Base-by-base conservation (phyloP, 2,797 vertebrate genomes). In the Esox lucius region DNA sequence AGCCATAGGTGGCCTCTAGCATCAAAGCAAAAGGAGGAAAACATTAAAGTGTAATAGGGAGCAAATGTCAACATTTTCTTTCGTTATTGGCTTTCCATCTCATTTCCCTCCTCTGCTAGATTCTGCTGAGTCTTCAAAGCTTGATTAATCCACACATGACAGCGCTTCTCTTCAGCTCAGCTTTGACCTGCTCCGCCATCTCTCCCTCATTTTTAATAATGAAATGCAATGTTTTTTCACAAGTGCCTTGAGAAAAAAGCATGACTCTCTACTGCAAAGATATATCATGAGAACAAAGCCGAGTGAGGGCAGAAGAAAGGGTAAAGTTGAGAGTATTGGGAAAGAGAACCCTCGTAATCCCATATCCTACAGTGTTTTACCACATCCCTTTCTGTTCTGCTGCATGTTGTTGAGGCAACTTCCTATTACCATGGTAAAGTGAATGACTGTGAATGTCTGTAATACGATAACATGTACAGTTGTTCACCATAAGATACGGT, bases 131-230 rank as follows among this genome's bases (percentile, higher is more conserved):
- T 84, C 76, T 56, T 73, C 81, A 81, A 78, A 86, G 78, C 81
- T 69, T 84, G 85, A 90, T 89, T 88, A 85, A 89, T 80, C 75
- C 78, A 80, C 80, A 80, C 83, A 83, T 70, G 78, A 80, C 48
- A 53, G 69, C 42, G 46, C 31, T 77, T 51, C 71, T 75, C 72
- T 72, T 81, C 77, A 70, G 9, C 64, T 53, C 16, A 70, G 31
- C 61, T 61, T 16, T 62, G 33, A 48, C 75, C 22, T 4, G 9
- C 26, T 19, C 33, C 19, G 16, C 51, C 12, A 35, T 51, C 28
- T 15, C 70, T 46, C 61, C 42, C 59, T 72, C 71, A 26, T 81
- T 85, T 81, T 83, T 74, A 83, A 86, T 84, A 81, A 85, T 86
- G 88, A 73, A 81, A 88, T 81, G 83, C 77, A 75, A 56, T 70